Conservation (phyloP, 2,113 vertebrate species). For the Pionites leucogaster region DNA sequence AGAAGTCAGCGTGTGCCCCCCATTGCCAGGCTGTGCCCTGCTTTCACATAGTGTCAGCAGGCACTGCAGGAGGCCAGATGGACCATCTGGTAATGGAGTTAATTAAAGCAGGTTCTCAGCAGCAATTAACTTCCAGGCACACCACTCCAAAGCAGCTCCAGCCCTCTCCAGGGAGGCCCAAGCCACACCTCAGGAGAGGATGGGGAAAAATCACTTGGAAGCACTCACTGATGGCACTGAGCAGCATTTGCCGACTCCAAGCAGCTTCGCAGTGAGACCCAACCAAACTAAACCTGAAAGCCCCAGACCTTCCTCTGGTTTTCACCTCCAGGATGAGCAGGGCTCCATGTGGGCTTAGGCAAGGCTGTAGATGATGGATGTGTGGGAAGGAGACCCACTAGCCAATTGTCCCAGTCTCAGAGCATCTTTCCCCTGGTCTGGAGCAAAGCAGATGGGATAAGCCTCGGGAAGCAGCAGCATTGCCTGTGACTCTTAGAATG, state of each 20-base stretch:
- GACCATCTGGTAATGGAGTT: slow-evolving; percentile 24
- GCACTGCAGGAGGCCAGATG: background rate
- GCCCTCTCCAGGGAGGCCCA: background rate
- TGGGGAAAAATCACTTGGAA: background rate
- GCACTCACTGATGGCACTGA: background rate
- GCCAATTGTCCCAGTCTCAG: background rate
- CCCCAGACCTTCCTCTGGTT: background rate
- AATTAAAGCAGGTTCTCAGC: slow-evolving; percentile 34
- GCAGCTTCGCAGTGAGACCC: background rate
- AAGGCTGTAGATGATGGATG: background rate
- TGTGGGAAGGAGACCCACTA: background rate
- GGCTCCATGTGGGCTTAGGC: background rate
- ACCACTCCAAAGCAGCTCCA: background rate
- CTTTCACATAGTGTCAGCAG: background rate
- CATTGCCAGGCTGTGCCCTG: fast-evolving
- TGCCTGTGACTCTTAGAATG: background rate
- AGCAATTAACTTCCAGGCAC: slow-evolving; percentile 3
- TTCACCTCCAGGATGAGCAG: background rate
- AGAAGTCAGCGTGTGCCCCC: fast-evolving
- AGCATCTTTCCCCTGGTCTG: background rate
- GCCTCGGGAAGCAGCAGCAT: fast-evolving
- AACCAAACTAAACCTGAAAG: background rate
- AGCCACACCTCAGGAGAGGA: background rate
- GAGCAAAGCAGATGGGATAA: fast-evolving
- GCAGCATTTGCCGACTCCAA: fast-evolving